Evolutionary conservation across 2,797 vertebrate genomes (phyloP).

Genomic region (Pipistrellus kuhlii): DNA sequence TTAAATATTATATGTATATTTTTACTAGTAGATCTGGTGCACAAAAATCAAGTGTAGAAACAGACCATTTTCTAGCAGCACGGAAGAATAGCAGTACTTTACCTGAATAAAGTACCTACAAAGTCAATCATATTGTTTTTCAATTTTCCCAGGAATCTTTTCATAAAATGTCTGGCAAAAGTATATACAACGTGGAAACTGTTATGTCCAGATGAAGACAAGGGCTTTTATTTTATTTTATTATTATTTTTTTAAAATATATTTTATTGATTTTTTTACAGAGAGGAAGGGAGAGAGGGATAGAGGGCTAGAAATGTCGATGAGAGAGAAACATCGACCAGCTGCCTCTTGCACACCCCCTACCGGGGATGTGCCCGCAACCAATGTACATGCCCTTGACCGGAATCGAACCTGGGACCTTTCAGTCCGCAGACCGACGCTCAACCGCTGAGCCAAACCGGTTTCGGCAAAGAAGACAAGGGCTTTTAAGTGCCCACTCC

Average conservation of each 20-base stretch:
- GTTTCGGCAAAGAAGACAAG: not conserved
- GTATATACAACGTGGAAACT: not conserved
- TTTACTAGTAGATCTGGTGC: not conserved
- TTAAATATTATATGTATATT: conserved; percentile 28
- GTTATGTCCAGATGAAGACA: no score
- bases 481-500: not conserved
- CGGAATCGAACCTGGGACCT: no score
- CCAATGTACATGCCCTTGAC: no score
- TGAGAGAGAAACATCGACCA: no score
- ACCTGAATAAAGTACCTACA: not conserved
- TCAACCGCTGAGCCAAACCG: no score
- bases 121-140: not conserved
- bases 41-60: not conserved
- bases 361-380: no score
- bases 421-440: no score
- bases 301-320: no score
- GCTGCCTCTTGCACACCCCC: no score
- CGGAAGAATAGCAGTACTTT: not conserved
- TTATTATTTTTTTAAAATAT: no score
- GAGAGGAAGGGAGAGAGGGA: no score
- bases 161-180: not conserved
- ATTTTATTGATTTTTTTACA: no score
- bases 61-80: not conserved
- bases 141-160: conserved; percentile 22
- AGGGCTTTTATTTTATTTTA: not conserved